These are phyloP conservation scores for Drosophila seguyi DNA, from an alignment of 1,140 invertebrate species.

Conservation along the genomic window DNA sequence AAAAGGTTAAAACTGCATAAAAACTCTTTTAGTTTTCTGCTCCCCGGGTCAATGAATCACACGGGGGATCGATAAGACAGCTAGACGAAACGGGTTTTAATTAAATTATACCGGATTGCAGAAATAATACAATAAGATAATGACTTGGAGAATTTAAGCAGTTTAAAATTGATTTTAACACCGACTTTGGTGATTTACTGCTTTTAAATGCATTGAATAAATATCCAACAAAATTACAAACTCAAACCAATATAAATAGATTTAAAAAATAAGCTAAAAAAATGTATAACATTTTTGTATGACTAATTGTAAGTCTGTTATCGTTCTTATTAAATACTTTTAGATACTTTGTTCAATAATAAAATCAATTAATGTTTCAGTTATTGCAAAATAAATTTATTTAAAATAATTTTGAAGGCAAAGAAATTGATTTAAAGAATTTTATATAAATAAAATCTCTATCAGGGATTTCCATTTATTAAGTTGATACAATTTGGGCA, in stretches of 20 bases:
- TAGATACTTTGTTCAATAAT: no score
- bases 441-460: neutral
- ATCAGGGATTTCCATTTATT: constrained; percentile 7
- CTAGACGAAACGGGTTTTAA: constrained; percentile 9
- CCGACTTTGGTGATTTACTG: no score
- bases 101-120: constrained; percentile 16
- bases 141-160: neutral
- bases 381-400: no score
- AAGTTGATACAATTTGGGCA: constrained; percentile 6
- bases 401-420: neutral
- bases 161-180: neutral
- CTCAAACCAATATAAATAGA: no score
- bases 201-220: neutral
- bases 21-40: constrained; percentile 25
- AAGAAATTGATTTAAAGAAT: neutral
- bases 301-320: no score
- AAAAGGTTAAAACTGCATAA: constrained; percentile 49
- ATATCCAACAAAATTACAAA: neutral
- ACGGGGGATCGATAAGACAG: constrained; percentile 12
- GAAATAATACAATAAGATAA: constrained; percentile 12
- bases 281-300: no score
- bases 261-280: no score
- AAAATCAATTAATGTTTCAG: no score
- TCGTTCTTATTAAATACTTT: no score
- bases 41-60: constrained; percentile 30